Conservation (phyloP, 2,113 vertebrate genomes). For the Corynorhinus townsendii region DNA sequence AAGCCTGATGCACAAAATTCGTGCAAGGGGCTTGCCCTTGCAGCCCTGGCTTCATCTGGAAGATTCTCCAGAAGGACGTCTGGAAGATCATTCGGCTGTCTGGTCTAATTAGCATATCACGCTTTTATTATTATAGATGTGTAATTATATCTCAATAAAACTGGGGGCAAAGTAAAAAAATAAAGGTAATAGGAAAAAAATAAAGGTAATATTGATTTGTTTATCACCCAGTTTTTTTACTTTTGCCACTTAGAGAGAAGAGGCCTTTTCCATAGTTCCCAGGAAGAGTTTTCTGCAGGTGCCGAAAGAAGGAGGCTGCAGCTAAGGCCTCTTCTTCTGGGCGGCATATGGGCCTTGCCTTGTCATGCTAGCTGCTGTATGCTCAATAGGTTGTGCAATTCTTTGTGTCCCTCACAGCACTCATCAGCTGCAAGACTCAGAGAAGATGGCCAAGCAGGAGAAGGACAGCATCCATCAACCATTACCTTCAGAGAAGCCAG, state of each 20-base stretch:
- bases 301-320: neutral
- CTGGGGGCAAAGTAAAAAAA: neutral
- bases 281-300: neutral
- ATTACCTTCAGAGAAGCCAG: neutral
- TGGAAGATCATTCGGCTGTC: too few species aligned
- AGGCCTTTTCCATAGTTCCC: neutral
- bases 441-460: neutral
- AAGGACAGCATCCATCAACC: neutral
- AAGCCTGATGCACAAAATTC: too few species aligned
- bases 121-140: too few species aligned
- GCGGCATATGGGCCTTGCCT: too few species aligned
- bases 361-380: accelerated
- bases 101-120: too few species aligned
- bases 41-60: too few species aligned
- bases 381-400: accelerated
- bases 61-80: too few species aligned
- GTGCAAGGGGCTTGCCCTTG: too few species aligned
- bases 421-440: neutral
- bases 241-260: neutral
- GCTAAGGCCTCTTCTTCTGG: neutral
- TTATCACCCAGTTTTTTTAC: neutral
- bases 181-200: neutral
- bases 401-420: accelerated
- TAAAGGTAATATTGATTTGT: neutral
- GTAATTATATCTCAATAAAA: neutral